Conservation (phyloP, 1,140 invertebrate species). For the Drosophila seguyi region DNA sequence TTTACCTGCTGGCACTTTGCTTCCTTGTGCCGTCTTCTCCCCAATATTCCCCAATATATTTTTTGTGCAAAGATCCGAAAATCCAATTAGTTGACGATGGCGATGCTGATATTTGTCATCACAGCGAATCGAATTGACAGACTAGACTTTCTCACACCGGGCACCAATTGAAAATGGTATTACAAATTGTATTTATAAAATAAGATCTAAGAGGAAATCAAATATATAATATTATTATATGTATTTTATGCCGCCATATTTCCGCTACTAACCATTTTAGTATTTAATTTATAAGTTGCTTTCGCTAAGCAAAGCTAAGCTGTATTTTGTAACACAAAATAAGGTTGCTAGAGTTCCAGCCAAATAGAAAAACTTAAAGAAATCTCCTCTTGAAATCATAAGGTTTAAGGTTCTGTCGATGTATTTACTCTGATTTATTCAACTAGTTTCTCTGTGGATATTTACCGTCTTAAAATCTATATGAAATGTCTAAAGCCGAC, state of each 20-base stretch:
- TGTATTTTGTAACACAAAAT: too few relatives aligned
- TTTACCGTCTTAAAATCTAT: constrained; percentile 20
- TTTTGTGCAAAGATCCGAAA: constrained; percentile 61
- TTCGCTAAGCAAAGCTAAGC: neutral
- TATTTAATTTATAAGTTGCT: neutral
- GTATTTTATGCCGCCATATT: constrained; percentile 9
- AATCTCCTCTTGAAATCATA: too few relatives aligned
- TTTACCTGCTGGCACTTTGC: constrained; percentile 59
- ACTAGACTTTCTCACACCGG: constrained; percentile 11
- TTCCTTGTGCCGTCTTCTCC: constrained; percentile 24
- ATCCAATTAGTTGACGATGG: constrained; percentile 76
- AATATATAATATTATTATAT: constrained; percentile 36
- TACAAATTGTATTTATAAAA: constrained; percentile 71
- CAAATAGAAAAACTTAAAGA: too few relatives aligned
- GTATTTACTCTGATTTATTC: neutral
- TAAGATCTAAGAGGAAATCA: constrained; percentile 34
- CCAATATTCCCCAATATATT: constrained; percentile 31
- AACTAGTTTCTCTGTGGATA: neutral
- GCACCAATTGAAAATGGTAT: constrained; percentile 63
- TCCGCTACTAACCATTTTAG: neutral
- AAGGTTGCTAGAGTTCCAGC: too few relatives aligned
- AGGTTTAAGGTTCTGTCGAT: neutral
- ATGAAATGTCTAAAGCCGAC: constrained; percentile 4
- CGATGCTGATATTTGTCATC: constrained; percentile 68
- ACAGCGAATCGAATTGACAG: constrained; percentile 13